Percentiles rank a stretch among this genome's conserved stretches.
These are phyloP conservation scores for Pristionchus mayeri DNA, from an alignment of 2,888 invertebrate genomes.

Conservation along the genomic window DNA sequence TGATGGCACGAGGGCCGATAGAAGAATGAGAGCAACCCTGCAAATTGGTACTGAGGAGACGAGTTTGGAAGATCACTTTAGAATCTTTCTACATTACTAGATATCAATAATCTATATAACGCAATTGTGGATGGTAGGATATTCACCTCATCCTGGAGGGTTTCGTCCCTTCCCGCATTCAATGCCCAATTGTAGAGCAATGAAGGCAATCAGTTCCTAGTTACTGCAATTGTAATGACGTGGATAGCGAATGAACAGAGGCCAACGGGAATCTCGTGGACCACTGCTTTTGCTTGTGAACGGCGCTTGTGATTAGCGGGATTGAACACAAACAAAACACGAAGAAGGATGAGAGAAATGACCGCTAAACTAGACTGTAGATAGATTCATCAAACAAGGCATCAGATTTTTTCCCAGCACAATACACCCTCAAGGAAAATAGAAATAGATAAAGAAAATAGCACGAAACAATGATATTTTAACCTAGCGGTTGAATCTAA, in stretches of 20 bases:
- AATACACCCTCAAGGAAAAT: no score
- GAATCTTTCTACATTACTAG: no score
- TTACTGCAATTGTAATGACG: not conserved
- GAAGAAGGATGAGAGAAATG: not conserved
- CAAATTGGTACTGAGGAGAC: not conserved
- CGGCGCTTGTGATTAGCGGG: not conserved
- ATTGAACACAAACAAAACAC: not conserved
- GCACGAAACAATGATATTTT: no score
- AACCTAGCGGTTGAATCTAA: no score
- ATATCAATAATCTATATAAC: not conserved
- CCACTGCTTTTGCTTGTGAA: not conserved
- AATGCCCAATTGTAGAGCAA: not conserved
- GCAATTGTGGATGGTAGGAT: no score
- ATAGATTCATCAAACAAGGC: no score
- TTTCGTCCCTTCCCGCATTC: conserved; percentile 14
- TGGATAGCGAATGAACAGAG: not conserved
- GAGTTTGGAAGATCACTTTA: no score
- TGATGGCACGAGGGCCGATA: not conserved
- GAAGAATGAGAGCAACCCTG: conserved; percentile 19
- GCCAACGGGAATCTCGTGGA: not conserved
- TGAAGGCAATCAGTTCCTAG: not conserved
- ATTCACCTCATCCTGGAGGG: conserved; percentile 10
- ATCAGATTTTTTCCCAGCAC: no score
- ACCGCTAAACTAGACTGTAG: no score
- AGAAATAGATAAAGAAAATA: no score